Conservation (phyloP, 2,797 vertebrate genomes). For the Phoxinus dragarum region DNA sequence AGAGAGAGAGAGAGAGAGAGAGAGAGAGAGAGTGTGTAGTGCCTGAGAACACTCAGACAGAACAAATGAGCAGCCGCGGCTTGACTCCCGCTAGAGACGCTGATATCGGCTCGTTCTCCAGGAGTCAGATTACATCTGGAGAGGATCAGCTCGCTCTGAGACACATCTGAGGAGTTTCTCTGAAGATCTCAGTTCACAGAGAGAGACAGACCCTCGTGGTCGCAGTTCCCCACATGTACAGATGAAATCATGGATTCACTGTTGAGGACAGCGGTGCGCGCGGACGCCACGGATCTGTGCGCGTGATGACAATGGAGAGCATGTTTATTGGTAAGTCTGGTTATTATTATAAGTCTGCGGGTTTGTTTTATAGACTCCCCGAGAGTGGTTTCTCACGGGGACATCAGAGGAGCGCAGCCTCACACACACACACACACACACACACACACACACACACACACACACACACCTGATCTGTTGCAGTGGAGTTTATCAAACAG, state of each 20-base stretch:
- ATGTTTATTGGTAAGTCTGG: slow-evolving; percentile 96
- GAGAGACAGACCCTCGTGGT: slow-evolving; percentile 28
- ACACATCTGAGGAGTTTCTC: slow-evolving; percentile 67
- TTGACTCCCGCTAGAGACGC: slow-evolving; percentile 72
- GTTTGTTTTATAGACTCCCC: slow-evolving; percentile 51
- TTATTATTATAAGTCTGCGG: slow-evolving; percentile 21
- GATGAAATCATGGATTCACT: slow-evolving; percentile 74
- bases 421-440: too few species aligned
- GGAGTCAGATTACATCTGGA: slow-evolving; percentile 85
- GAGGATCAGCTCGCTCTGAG: slow-evolving; percentile 77
- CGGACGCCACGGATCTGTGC: slow-evolving; percentile 81
- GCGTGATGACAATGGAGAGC: slow-evolving; percentile 87
- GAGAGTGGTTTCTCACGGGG: slow-evolving; percentile 38
- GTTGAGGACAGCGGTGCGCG: slow-evolving; percentile 79
- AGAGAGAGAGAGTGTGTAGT: background rate
- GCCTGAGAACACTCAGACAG: slow-evolving; percentile 44
- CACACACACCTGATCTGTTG: slow-evolving; percentile 54
- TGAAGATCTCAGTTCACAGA: slow-evolving; percentile 59
- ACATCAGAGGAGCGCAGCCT: slow-evolving; percentile 3
- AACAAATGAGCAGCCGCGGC: slow-evolving; percentile 45
- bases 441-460: too few species aligned
- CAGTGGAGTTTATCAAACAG: slow-evolving; percentile 35
- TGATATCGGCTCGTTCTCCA: slow-evolving; percentile 85
- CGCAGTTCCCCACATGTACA: slow-evolving; percentile 31
- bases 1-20: background rate